These are phyloP conservation scores for Morone chrysops DNA, from an alignment of 2,113 vertebrate genomes.

Conservation along the genomic window DNA sequence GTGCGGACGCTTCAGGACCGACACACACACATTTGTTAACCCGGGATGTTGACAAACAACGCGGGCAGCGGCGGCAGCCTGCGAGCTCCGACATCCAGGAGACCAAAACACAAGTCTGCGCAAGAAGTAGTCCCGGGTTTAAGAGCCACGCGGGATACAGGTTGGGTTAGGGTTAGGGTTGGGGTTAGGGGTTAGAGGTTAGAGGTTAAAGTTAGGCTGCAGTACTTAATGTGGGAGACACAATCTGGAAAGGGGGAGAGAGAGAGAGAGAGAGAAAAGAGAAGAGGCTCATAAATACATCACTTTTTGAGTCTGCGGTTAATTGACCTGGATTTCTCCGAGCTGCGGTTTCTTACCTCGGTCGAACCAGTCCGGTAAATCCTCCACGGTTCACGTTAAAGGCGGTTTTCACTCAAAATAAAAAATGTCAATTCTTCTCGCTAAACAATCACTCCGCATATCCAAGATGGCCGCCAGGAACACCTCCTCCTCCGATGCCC, in stretches of 20 bases:
- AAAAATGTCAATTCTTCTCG: constrained; percentile 81
- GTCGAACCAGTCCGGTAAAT: constrained; percentile 41
- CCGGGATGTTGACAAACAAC: constrained; percentile 73
- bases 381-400: constrained; percentile 42
- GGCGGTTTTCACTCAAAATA: no score
- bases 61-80: constrained; percentile 52
- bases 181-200: constrained; percentile 26
- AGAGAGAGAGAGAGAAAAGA: no score
- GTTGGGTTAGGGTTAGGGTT: no score
- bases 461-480: constrained; percentile 88
- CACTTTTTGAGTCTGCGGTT: neutral
- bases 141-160: neutral
- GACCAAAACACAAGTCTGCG: no score
- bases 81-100: no score
- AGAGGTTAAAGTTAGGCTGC: constrained; percentile 67
- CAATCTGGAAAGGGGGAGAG: no score
- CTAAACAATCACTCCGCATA: constrained; percentile 86
- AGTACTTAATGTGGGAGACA: constrained; percentile 69
- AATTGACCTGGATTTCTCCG: constrained; percentile 80
- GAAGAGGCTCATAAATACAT: no score
- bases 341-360: constrained; percentile 59
- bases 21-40: neutral
- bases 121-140: neutral
- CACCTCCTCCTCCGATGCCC: constrained; percentile 83
- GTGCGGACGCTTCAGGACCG: no score